Evolutionary conservation across 2,113 vertebrate genomes (phyloP), one percentile per base, ranked within the genome.

Genomic region (Chrysochloris asiatica): DNA sequence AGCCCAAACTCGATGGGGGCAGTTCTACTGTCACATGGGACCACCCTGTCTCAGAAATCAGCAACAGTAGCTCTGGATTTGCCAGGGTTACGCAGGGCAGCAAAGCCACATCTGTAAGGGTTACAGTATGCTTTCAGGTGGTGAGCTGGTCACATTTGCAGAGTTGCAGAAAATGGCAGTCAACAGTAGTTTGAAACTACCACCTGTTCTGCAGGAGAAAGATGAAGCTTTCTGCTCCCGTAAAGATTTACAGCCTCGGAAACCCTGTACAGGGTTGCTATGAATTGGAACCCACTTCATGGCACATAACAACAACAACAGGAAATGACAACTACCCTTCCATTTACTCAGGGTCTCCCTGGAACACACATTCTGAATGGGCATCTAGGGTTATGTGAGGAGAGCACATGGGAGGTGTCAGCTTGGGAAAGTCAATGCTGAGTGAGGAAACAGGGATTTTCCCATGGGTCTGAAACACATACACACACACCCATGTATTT

Each of bases 301-400:
- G n/a, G n/a, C n/a, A n/a, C n/a, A n/a, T n/a, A n/a, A n/a, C n/a
- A n/a, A n/a, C n/a, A n/a, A 48, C 45, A 9, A 56, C 28, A 3
- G n/a, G 41, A 6, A 63, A 4, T 9, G 22, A n/a, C 21, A 12
- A 3, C 48, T 6, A 0, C 13, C 50, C 33, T 24, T 52, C 30
- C 12, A 2, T 61, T 69, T 8, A 11, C 21, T 24, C 50, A 22
- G 22, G 19, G 59, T 47, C 43, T 80, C 65, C 72, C 67, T 45
- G 11, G 1, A 6, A 2, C 7, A 26, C 2, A 0, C 8, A 36
- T 81, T 16, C 14, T 16, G 28, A 22, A 24, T 14, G 16, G 8
- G 3, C 8, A 30, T n/a, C 83, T 16, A 7, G 36, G 2, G 36
- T 67, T 72, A 41, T 3, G 48, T 61, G 14, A 4, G 63, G 28